Percentiles rank a stretch among this genome's conserved stretches.
Evolutionary conservation across 2,888 invertebrate genomes (phyloP).

Genomic region (Acanthosepion pharaonis): DNA sequence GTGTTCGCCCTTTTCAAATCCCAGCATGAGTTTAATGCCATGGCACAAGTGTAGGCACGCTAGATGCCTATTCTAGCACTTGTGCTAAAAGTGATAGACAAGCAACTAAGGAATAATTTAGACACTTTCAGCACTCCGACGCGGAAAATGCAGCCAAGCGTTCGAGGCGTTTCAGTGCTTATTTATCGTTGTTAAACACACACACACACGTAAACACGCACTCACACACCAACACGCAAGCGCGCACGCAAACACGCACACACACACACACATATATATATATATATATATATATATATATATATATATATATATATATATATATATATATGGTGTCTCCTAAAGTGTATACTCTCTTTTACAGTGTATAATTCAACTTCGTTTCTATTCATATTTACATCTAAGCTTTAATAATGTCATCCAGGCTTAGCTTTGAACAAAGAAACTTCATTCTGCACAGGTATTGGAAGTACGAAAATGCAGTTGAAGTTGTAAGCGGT

Average conservation of each 20-base stretch:
- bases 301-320: neutral
- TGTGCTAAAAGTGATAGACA: neutral
- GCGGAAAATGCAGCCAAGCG: neutral
- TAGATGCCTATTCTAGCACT: neutral
- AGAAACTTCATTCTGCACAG: too few species aligned
- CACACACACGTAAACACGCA: neutral
- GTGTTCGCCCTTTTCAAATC: neutral
- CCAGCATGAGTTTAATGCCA: neutral
- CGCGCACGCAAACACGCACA: neutral
- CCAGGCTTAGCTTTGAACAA: too few species aligned
- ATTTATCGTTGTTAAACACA: neutral
- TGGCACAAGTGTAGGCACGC: neutral
- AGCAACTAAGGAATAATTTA: neutral
- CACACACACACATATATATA: neutral
- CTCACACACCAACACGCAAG: neutral
- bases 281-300: neutral
- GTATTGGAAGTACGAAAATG: too few species aligned
- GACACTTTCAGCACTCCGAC: neutral
- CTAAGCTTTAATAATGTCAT: too few species aligned
- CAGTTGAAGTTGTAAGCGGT: too few species aligned
- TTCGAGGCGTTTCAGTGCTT: neutral
- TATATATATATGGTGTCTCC: neutral
- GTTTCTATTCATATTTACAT: too few species aligned
- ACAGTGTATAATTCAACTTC: too few species aligned
- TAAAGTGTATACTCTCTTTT: neutral